Base-by-base conservation (phyloP, 1,140 invertebrate species). In the Belonocnema kinseyi region DNA sequence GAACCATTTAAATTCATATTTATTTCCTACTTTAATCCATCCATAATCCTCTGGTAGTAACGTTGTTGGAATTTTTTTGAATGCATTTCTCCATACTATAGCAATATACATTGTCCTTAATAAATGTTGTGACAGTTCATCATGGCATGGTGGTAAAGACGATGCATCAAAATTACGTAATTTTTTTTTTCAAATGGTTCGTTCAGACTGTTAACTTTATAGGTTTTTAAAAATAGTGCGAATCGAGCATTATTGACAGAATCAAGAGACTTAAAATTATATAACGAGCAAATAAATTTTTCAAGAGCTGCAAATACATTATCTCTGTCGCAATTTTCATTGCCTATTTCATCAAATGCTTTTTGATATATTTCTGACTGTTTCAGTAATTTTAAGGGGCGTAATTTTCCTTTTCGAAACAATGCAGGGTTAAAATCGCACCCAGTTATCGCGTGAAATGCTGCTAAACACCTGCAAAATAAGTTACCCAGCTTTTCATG, bases 401-500 rank as follows among this genome's bases (percentile, higher is more conserved):
- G 56, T 46, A 58, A 52, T 74, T 81, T 83, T 16, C 75, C 75
- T 77, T 74, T 80, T 72, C 72, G 50, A 46, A 53, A 76, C 46
- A 80, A 76, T n/a, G 74, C 74, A 54, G 77, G 77, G 71, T 79
- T 81, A 58, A 75, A 78, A 73, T 84, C 78, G 54, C 80, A 84
- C 11, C 80, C 80, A 6, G 83, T 85, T 11, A 83, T 54, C 6
- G 83, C 82, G 52, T 85, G 83, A 77, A 80, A 85, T 61, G 73
- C 80, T 51, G 80, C 74, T 19, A 83, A 74, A 6, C 74, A 70
- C 71, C 61, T 76, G 50, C 81, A 83, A 16, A 85, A 70, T 10
- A 33, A 17, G 16, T 70, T 21, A 40, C 78, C 82, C 16, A 74
- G 56, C 40, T n/a, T 11, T 50, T 72, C 11, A 61, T 84, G 56